phyloP scores from a whole-genome alignment of 92 coral and sea anemone species.

The Pocillopora meandrina region DNA sequence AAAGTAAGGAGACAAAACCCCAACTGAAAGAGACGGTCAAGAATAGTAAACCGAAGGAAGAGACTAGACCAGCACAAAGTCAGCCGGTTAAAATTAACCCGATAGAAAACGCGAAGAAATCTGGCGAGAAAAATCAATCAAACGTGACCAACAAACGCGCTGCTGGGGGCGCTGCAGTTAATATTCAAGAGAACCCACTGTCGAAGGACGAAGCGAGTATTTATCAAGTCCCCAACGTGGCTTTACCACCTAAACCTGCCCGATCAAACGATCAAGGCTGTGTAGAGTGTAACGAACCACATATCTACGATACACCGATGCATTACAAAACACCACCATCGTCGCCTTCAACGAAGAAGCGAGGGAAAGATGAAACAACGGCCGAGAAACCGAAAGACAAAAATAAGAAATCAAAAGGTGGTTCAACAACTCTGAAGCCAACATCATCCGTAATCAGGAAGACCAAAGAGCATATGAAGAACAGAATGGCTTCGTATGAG shows the following conservation, averaged over 20 bases:
- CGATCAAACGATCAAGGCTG: constrained; percentile 57
- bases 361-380: constrained; percentile 51
- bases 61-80: constrained; percentile 51
- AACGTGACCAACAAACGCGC: constrained; percentile 38
- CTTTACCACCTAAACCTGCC: constrained; percentile 54
- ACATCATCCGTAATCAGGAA: constrained; percentile 54
- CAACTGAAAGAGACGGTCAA: neutral
- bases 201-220: constrained; percentile 54
- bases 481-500: constrained; percentile 87
- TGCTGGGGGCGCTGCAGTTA: constrained; percentile 61
- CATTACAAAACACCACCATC: constrained; percentile 65
- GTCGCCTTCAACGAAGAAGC: constrained; percentile 57
- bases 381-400: constrained; percentile 51
- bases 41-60: constrained; percentile 33
- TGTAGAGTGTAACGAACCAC: constrained; percentile 82
- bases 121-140: constrained; percentile 54
- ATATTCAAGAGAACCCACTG: constrained; percentile 87
- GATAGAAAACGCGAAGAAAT: constrained; percentile 48
- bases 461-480: constrained; percentile 68
- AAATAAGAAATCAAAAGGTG: constrained; percentile 34
- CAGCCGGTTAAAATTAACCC: constrained; percentile 63
- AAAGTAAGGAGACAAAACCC: constrained; percentile 21
- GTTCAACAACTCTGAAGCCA: constrained; percentile 59
- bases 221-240: constrained; percentile 80
- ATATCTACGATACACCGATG: constrained; percentile 79